These are phyloP conservation scores for Coryphaenoides rupestris DNA, from an alignment of 2,113 vertebrate species.

Conservation along the genomic window DNA sequence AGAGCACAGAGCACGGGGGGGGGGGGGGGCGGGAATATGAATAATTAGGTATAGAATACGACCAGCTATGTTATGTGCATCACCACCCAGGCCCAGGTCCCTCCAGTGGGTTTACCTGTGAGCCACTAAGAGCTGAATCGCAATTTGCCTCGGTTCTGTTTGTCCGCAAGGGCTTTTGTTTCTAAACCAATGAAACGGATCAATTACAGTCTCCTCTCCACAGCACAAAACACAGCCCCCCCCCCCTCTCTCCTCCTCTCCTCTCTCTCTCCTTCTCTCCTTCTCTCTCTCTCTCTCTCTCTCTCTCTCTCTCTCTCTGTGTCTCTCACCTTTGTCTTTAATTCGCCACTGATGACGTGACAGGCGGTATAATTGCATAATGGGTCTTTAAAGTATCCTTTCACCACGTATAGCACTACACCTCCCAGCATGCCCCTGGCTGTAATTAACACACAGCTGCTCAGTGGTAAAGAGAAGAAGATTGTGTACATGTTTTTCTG, in stretches of 20 bases:
- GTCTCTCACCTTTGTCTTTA: neutral
- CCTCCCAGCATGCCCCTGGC: constrained; percentile 23
- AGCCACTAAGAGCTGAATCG: neutral
- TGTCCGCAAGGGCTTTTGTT: neutral
- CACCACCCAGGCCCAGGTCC: neutral
- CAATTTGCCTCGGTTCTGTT: neutral
- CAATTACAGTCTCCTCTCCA: neutral
- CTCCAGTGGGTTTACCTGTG: neutral
- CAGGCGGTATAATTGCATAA: constrained; percentile 22
- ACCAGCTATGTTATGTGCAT: neutral
- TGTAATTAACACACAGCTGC: constrained; percentile 45
- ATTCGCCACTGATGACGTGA: constrained; percentile 11
- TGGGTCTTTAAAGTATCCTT: constrained; percentile 23
- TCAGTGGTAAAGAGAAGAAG: neutral
- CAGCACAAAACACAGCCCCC: neutral
- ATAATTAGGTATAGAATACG: neutral
- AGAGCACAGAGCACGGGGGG: too few relatives aligned
- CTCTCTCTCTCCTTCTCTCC: neutral
- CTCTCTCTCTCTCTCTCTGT: too few relatives aligned
- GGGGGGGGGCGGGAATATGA: neutral
- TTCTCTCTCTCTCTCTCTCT: constrained; percentile 1
- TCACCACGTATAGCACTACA: constrained; percentile 34
- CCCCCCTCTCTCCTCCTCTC: too few relatives aligned
- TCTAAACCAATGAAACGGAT: neutral
- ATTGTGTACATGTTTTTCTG: too few relatives aligned